These are phyloP conservation scores for Furcifer pardalis DNA, from an alignment of 2,797 vertebrate species.

Conservation along the genomic window DNA sequence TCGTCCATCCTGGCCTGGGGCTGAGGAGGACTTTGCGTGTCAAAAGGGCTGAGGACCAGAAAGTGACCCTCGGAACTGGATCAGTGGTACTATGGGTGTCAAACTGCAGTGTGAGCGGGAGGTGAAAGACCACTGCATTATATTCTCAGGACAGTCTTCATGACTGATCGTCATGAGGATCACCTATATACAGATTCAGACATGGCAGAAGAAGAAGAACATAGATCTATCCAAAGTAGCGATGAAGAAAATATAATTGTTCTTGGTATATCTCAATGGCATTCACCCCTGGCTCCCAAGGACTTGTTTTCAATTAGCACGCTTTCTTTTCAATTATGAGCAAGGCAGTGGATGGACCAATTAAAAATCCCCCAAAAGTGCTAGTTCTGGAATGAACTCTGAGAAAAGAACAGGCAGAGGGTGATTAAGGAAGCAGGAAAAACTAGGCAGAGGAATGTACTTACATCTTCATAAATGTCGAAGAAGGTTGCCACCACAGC, in stretches of 20 bases:
- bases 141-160: too few species aligned
- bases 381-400: not conserved
- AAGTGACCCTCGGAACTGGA: too few species aligned
- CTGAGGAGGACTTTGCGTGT: too few species aligned
- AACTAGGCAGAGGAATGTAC: slow-evolving; percentile 66
- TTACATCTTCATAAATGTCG: slow-evolving; percentile 98
- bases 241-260: not conserved
- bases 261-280: slow-evolving; percentile 15
- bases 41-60: too few species aligned
- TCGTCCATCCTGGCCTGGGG: too few species aligned
- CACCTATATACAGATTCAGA: too few species aligned
- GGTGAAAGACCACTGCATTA: too few species aligned
- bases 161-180: too few species aligned
- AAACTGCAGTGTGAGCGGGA: too few species aligned
- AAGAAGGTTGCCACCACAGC: slow-evolving; percentile 92
- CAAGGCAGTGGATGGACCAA: slow-evolving; percentile 24
- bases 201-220: not conserved
- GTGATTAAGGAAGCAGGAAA: slow-evolving; percentile 43
- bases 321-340: slow-evolving; percentile 46
- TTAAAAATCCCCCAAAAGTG: slow-evolving; percentile 12
- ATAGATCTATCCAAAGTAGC: not conserved
- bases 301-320: slow-evolving; percentile 34
- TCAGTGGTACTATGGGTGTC: too few species aligned
- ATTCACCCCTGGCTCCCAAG: slow-evolving; percentile 14
- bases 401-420: slow-evolving; percentile 12